Evolutionary conservation across 2,113 vertebrate genomes (phyloP), one percentile per base, ranked within the genome.

Genomic region (Nipponia nippon): DNA sequence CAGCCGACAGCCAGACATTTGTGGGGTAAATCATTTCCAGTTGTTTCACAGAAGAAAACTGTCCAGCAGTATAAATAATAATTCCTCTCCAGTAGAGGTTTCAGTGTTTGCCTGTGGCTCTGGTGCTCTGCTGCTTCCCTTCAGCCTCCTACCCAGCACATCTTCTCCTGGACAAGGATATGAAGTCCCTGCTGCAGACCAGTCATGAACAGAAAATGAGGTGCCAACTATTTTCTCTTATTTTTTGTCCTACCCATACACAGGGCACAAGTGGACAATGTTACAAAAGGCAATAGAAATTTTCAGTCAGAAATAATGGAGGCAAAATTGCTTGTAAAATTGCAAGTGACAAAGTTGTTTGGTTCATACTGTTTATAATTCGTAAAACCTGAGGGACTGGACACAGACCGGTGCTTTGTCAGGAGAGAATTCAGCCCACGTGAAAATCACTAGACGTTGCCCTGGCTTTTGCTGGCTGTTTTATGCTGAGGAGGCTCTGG

Each of bases 11-110:
- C 73, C 93, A 97, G 89, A 93, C 97, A 52, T 97, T 97, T 96
- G 87, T 93, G 96, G 96, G 95, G 95, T 96, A 96, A 97, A 97
- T 97, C 26, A 97, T 86, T 97, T 96, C 95, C 96, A 97, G 93
- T 96, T 97, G 97, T 95, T 97, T 95, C 95, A 96, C 97, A 97
- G 94, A 91, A 95, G 75, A 96, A 70, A 91, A 93, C 59, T 93
- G 87, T 95, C 87, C 75, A 94, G 85, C 47, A 91, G 21, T 78
- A 91, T 83, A 92, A 95, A 97, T 91, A 76, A 85, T 94, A 90
- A 83, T 93, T 86, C 75, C 58, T 83, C 75, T 95, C 30, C 0
- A 3, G 72, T 29, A 78, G 71, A 46, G 29, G 42, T 83, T 93
- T 95, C 79, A 67, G 84, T 49, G 66, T 82, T 84, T 83, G 71